A percentile compares a stretch with the other conserved stretches of the same genome.
Evolutionary conservation across 2,113 vertebrate genomes (phyloP).

Genomic region (Mionectes macconnelli): DNA sequence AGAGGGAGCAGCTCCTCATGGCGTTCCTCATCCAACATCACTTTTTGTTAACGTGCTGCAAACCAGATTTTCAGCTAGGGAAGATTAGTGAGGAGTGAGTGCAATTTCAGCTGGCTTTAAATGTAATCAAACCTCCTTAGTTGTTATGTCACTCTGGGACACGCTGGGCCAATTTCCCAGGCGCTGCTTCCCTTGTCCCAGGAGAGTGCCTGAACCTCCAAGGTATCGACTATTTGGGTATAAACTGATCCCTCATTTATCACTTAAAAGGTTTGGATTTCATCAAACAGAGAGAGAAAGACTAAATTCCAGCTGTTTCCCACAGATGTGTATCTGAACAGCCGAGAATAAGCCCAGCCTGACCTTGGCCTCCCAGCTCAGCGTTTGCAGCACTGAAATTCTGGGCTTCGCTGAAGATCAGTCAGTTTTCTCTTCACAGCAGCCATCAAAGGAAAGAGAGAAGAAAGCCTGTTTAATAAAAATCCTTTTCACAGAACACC

Average conservation of each 20-base stretch:
- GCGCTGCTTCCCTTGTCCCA: background rate
- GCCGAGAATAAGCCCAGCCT: background rate
- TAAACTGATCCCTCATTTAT: background rate
- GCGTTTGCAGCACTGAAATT: background rate
- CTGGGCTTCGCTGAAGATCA: slow-evolving; percentile 46
- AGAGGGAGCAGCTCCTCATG: background rate
- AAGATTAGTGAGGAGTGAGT: background rate
- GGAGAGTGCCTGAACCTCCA: background rate
- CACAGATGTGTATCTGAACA: slow-evolving; percentile 5
- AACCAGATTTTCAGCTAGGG: background rate
- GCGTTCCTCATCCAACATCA: background rate
- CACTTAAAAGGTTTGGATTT: slow-evolving; percentile 6
- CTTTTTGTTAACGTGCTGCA: background rate
- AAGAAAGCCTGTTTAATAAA: slow-evolving; percentile 36
- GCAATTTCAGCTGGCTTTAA: background rate
- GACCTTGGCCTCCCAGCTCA: slow-evolving; percentile 19
- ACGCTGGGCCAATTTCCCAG: background rate
- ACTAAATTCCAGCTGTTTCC: background rate
- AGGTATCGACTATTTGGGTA: background rate
- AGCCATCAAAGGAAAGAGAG: slow-evolving; percentile 39
- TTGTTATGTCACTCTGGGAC: background rate
- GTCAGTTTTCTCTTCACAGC: slow-evolving; percentile 26
- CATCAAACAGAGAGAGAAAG: background rate
- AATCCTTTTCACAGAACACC: slow-evolving; percentile 12
- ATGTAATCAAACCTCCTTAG: background rate